Evolutionary conservation across 2,797 vertebrate species (phyloP).

Genomic region (Hipposideros larvatus): DNA sequence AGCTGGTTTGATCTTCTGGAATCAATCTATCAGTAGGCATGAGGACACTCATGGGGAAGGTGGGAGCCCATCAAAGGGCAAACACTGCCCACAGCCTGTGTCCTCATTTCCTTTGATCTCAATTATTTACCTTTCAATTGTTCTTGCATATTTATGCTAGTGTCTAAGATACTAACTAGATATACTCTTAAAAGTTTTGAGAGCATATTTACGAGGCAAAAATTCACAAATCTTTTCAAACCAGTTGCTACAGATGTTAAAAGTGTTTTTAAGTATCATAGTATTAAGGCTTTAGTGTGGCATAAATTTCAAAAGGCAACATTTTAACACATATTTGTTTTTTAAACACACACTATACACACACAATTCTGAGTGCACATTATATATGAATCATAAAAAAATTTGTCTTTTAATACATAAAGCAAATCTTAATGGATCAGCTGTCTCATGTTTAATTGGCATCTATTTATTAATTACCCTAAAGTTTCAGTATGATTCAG

Average conservation of each 20-base stretch:
- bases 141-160: background rate
- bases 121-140: background rate
- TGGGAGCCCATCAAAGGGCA: no score
- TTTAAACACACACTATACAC: no score
- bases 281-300: background rate
- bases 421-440: background rate
- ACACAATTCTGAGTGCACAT: background rate
- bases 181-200: background rate
- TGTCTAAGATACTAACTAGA: constrained; percentile 46
- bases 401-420: background rate
- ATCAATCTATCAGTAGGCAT: background rate
- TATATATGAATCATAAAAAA: background rate
- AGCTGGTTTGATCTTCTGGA: constrained; percentile 17
- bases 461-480: background rate
- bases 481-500: background rate
- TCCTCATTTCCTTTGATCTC: background rate
- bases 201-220: constrained; percentile 34
- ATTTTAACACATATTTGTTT: constrained; percentile 20
- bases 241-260: background rate
- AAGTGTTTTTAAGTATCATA: background rate
- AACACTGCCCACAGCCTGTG: background rate
- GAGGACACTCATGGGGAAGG: background rate
- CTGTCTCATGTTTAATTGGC: background rate
- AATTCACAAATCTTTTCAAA: background rate
- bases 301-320: constrained; percentile 37